A percentile compares a stretch with the other conserved stretches of the same genome.
Conservation (phyloP, 2,797 vertebrate species). For the Garrulus glandarius region DNA sequence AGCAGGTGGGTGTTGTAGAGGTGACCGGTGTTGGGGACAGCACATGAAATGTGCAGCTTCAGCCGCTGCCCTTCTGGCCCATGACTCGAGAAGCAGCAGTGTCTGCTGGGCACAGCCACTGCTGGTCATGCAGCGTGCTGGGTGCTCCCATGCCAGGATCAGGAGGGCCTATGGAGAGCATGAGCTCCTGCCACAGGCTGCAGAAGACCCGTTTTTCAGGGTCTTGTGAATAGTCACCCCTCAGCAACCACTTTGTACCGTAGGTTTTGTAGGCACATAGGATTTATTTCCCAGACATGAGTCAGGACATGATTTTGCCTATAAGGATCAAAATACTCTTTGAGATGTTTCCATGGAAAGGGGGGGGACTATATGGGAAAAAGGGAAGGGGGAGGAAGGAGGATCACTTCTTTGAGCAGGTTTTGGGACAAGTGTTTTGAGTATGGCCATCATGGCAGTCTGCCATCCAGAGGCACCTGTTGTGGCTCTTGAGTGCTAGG, state of each 20-base stretch:
- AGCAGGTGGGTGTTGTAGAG: not conserved
- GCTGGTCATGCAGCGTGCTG: accelerated
- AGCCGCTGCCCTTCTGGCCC: accelerated
- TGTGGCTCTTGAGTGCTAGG: not conserved
- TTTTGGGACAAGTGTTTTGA: not conserved
- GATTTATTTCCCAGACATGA: not conserved
- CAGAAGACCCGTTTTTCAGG: not conserved
- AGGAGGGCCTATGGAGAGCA: not conserved
- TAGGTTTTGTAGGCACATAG: not conserved
- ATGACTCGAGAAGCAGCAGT: accelerated
- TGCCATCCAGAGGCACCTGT: not conserved
- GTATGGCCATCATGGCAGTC: not conserved
- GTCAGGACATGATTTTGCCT: not conserved
- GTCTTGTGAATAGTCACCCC: not conserved
- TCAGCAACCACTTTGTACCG: accelerated
- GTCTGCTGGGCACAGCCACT: not conserved
- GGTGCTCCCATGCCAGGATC: accelerated
- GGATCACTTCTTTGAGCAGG: not conserved
- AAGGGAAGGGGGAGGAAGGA: not conserved
- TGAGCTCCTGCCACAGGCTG: not conserved
- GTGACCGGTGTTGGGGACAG: not conserved
- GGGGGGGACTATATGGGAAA: accelerated
- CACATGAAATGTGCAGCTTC: not conserved
- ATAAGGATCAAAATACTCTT: not conserved
- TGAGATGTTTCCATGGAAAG: not conserved